phyloP scores from a whole-genome alignment of 2,888 invertebrate genomes.

The Polylopha cassiicola region DNA sequence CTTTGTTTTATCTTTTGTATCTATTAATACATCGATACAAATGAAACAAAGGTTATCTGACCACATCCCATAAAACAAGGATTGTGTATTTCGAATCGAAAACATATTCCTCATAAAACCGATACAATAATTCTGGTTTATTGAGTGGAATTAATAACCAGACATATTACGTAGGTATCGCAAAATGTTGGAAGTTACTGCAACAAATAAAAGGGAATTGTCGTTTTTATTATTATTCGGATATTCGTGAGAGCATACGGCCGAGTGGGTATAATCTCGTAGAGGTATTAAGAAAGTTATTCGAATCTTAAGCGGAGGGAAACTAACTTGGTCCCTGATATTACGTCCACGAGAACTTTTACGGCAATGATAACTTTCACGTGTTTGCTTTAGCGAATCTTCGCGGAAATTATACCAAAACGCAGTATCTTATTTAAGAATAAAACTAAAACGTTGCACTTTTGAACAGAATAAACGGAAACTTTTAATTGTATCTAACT shows the following conservation, averaged over 20 bases:
- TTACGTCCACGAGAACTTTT: conserved; percentile 62
- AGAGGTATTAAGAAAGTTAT: conserved; percentile 72
- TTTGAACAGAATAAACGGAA: conserved; percentile 5
- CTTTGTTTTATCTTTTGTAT: conserved; percentile 16
- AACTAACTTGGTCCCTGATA: conserved; percentile 60
- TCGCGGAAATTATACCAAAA: conserved; percentile 15
- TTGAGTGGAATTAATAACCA: conserved; percentile 69
- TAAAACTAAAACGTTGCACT: conserved; percentile 2
- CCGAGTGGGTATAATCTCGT: conserved; percentile 61
- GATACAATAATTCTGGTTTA: conserved; percentile 52
- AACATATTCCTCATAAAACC: conserved; percentile 29
- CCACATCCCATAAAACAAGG: conserved; percentile 5
- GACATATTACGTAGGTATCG: conserved; percentile 44
- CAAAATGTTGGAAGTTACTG: conserved; percentile 53
- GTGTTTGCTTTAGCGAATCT: conserved; percentile 31
- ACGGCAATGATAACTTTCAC: conserved; percentile 54
- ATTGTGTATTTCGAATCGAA: conserved; percentile 28
- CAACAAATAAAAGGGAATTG: conserved; percentile 65
- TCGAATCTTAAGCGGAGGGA: conserved; percentile 59
- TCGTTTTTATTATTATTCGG: conserved; percentile 66
- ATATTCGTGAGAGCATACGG: conserved; percentile 55
- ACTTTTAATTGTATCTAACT: too few species aligned
- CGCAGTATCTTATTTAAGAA: conserved; percentile 17
- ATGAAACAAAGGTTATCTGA: too few species aligned
- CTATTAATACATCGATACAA: background rate